phyloP scores from a whole-genome alignment of 2,113 vertebrate genomes.

The Chloropsis cyanopogon region DNA sequence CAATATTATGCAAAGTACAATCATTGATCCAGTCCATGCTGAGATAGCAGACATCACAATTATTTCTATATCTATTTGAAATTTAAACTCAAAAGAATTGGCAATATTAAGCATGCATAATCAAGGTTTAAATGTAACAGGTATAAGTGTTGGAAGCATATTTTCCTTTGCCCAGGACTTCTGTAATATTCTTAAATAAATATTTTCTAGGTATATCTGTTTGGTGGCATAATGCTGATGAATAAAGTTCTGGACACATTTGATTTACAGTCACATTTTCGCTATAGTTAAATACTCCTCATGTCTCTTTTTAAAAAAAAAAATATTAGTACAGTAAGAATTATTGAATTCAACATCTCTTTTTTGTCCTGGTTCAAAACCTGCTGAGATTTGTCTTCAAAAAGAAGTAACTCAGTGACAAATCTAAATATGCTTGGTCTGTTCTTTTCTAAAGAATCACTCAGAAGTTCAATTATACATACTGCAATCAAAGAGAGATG shows the following conservation, averaged over 20 bases:
- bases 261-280: neutral
- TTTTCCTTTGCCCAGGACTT: neutral
- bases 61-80: constrained; percentile 31
- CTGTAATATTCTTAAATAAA: neutral
- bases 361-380: neutral
- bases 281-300: neutral
- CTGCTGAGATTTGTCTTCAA: neutral
- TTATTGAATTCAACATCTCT: neutral
- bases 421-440: constrained; percentile 15
- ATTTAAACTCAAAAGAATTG: constrained; percentile 37
- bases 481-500: constrained; percentile 1
- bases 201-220: neutral
- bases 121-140: constrained; percentile 18
- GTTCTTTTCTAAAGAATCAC: constrained; percentile 26
- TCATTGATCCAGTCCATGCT: neutral
- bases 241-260: neutral
- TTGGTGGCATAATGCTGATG: neutral
- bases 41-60: neutral
- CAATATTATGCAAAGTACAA: neutral
- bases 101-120: constrained; percentile 21
- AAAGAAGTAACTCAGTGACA: neutral
- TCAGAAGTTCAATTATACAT: constrained; percentile 41
- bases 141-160: neutral
- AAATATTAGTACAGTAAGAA: neutral
- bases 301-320: neutral